A percentile compares a stretch with the other conserved stretches of the same genome.
phyloP scores from a whole-genome alignment of 2,888 invertebrate species.

The Onchidella celtica region DNA sequence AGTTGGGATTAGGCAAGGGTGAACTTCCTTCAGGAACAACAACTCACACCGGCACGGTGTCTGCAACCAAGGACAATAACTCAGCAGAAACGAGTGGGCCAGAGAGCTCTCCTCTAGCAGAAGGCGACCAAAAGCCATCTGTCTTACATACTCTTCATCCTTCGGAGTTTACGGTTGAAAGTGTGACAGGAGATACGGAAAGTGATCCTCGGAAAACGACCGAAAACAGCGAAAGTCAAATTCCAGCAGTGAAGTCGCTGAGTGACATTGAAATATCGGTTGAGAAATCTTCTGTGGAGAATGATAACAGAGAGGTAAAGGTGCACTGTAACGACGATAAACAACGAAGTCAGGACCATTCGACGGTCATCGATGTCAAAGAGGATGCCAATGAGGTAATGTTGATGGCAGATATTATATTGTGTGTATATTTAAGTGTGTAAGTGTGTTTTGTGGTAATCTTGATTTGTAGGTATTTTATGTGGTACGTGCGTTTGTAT shows the following conservation, averaged over 20 bases:
- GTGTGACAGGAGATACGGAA: neutral
- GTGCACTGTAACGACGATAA: too few species aligned
- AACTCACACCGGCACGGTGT: neutral
- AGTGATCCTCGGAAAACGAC: neutral
- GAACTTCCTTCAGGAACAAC: neutral
- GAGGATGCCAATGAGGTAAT: too few species aligned
- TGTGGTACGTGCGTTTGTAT: neutral
- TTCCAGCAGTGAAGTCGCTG: too few species aligned
- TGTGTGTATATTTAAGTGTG: too few species aligned
- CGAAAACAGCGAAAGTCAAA: neutral
- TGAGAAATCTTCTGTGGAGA: too few species aligned
- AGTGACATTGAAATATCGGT: too few species aligned
- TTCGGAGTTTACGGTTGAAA: conserved; percentile 15
- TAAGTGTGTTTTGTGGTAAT: too few species aligned
- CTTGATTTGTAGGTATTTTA: neutral
- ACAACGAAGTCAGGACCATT: too few species aligned
- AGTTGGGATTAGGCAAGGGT: neutral
- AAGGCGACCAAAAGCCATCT: neutral
- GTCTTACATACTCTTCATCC: neutral
- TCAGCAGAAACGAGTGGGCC: neutral
- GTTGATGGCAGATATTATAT: too few species aligned
- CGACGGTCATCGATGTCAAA: too few species aligned
- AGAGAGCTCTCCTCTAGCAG: neutral
- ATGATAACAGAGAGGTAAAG: too few species aligned
- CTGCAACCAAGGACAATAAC: neutral